Base-by-base conservation (phyloP, 2,888 invertebrate species). In the Cheilosia soror region DNA sequence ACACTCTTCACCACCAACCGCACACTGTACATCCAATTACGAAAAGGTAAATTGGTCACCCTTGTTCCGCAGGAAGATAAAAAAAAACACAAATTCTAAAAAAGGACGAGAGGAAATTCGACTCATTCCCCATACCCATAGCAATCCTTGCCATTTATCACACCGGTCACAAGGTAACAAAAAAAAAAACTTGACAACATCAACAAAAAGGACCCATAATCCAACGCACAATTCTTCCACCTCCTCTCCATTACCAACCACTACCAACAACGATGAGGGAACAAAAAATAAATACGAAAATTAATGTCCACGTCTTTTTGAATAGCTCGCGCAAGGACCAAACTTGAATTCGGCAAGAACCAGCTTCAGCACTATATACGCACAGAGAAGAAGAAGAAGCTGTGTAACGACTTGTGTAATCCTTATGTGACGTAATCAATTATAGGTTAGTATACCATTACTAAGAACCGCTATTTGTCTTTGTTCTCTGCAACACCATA, bases 401-500 rank as follows among this genome's bases (percentile, higher is more conserved):
- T 80, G 80, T 84, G 80, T 80, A 84, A 84, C 84, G 65, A 81
- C 75, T 85, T 81, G 71, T 85, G 84, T 85, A 85, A 85, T 85
- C 84, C 84, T 85, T 85, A 85, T 85, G 84, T 81, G 84, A 85
- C 81, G 84, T 81, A 71, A 85, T 85, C 84, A 85, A 85, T 85
- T 85, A 85, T 85, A 76, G 84, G 84, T 85, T 85, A 85, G 80
- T 85, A 81, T 81, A 84, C 80, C 84, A 85, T 76, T 76, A 42
- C 71, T 69, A 85, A 76, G 76, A 81, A 55, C 84, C 66, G 84
- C 80, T 85, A 85, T 85, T 85, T 85, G 76, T 85, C 84, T 85
- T 85, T 85, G 80, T 85, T 81, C 81, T 47, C 20, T 4, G 51
- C 42, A 47, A 20, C 58, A 55, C 20, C 55, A 77, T 51, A 6